Evolutionary conservation across 2,888 invertebrate species (phyloP), one percentile per base, ranked within the genome.

Genomic region (Drosophila austrosaltans): DNA sequence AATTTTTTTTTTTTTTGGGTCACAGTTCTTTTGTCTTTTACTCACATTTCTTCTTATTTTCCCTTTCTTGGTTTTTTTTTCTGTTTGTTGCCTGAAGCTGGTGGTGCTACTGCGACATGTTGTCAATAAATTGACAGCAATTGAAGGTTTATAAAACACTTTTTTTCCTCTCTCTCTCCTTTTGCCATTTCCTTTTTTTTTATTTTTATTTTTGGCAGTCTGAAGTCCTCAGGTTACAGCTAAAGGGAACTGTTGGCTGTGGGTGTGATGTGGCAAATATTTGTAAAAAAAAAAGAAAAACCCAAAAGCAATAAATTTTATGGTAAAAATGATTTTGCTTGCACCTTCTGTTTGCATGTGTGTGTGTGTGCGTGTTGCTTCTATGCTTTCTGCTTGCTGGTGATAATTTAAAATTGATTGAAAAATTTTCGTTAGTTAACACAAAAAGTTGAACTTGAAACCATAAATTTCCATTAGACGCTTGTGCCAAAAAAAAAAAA

Each of bases 51-150:
- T 12, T 8, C 2, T 2, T 16, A 16, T 36, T 36, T 36, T 7
- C 36, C 36, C 40, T 42, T 61, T 12, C 22, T 16, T 42, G n/a
- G 25, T 48, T 44, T 32, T 59, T 60, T 64, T 64, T 57, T 65
- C 39, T 65, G 68, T 69, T 78, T 74, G 69, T 58, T 64, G 82
- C 83, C 80, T 40, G 61, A 68, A 63, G 82, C 72, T 68, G 65
- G 73, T 71, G 69, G 66, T 62, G 79, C 61, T 70, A 69, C 72
- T 78, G 82, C 84, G 76, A 82, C 81, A 87, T 87, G 81, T 72
- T 89, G 89, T 87, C 89, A 88, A 89, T 89, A 87, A 87, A 88
- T 87, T 87, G 88, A 89, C 88, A 89, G 89, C 87, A 84, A 86
- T 86, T 86, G 85, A 87, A 82, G 85, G 85, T 86, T 87, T 83